Evolutionary conservation across 2,888 invertebrate genomes (phyloP).

Genomic region (Drosophila stalkeri): DNA sequence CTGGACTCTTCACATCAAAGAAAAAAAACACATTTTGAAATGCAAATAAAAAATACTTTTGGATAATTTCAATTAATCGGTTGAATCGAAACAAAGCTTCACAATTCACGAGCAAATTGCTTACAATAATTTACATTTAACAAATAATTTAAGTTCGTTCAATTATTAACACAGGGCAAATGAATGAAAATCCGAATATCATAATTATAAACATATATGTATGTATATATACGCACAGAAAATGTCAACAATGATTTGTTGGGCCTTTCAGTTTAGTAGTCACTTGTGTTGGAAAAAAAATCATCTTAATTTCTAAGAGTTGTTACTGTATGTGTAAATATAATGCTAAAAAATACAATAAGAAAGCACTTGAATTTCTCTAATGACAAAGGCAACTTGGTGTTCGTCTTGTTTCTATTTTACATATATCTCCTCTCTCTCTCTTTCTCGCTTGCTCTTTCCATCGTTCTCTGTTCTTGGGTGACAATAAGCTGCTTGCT

Average conservation of each 20-base stretch:
- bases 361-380: slow-evolving; percentile 81
- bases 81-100: slow-evolving; percentile 24
- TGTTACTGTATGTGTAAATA: slow-evolving; percentile 34
- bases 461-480: background rate
- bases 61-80: slow-evolving; percentile 61
- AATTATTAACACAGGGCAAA: slow-evolving; percentile 13
- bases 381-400: slow-evolving; percentile 80
- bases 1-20: slow-evolving; percentile 24
- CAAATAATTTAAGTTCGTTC: slow-evolving; percentile 23
- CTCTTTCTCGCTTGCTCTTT: background rate
- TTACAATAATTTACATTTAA: slow-evolving; percentile 35
- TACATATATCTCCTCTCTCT: slow-evolving; percentile 22
- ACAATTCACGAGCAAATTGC: slow-evolving; percentile 31
- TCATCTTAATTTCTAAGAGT: slow-evolving; percentile 30
- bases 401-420: slow-evolving; percentile 56
- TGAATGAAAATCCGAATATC: slow-evolving; percentile 15
- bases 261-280: slow-evolving; percentile 18
- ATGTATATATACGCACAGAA: slow-evolving; percentile 13
- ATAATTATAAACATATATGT: slow-evolving; percentile 2
- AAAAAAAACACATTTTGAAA: slow-evolving; percentile 33
- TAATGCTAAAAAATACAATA: slow-evolving; percentile 57
- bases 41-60: slow-evolving; percentile 59
- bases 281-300: slow-evolving; percentile 29
- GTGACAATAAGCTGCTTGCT: slow-evolving; percentile 20
- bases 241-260: slow-evolving; percentile 4